These are phyloP conservation scores for Tapera naevia DNA, from an alignment of 2,797 vertebrate species.

Conservation along the genomic window DNA sequence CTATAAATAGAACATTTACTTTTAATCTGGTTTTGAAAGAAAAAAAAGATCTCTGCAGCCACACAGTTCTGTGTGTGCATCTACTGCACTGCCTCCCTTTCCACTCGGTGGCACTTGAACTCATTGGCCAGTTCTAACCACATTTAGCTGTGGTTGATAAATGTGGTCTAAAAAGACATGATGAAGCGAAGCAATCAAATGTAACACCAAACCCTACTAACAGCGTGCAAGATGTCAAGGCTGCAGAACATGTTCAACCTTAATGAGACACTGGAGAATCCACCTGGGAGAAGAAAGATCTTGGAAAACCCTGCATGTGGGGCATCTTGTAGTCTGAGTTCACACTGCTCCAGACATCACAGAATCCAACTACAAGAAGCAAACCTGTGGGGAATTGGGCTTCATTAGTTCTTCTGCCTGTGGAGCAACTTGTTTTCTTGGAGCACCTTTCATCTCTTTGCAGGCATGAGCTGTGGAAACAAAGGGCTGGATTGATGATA, in stretches of 20 bases:
- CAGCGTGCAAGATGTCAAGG: not conserved
- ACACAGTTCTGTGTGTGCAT: not conserved
- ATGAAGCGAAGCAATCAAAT: not conserved
- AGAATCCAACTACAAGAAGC: not conserved
- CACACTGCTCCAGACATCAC: not conserved
- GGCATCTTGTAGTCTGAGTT: not conserved
- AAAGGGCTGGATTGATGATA: not conserved
- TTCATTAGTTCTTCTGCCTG: not conserved
- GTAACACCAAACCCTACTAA: not conserved
- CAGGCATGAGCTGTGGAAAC: not conserved
- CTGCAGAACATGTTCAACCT: not conserved
- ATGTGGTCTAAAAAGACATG: accelerated
- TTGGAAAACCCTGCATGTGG: not conserved
- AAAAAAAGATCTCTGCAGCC: not conserved
- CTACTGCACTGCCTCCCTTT: not conserved
- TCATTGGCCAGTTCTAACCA: not conserved
- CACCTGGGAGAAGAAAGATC: not conserved
- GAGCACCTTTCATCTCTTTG: constrained; percentile 11
- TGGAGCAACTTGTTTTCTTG: not conserved
- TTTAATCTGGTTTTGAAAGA: not conserved
- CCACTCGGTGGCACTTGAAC: not conserved
- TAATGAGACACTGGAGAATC: not conserved
- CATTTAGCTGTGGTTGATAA: not conserved
- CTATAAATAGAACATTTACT: not conserved
- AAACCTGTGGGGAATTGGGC: not conserved